phyloP scores from a whole-genome alignment of 2,113 vertebrate species.

The Channa maculata region DNA sequence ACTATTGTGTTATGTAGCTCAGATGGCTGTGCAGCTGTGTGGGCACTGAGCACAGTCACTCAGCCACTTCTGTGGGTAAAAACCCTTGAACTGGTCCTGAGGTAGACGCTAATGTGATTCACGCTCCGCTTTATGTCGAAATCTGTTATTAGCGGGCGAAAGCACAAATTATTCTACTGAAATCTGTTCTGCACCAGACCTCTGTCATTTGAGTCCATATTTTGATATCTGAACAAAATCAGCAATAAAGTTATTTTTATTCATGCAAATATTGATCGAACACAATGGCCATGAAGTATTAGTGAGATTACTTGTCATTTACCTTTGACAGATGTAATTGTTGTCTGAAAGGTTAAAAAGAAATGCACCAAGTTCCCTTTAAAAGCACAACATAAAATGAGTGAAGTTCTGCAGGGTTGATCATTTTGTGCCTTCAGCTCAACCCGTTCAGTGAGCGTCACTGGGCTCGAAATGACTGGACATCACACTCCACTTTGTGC shows the following conservation, averaged over 20 bases:
- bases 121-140: no score
- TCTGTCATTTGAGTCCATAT: not conserved
- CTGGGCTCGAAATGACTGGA: no score
- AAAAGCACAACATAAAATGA: no score
- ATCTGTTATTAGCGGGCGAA: no score
- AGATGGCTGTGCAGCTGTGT: conserved; percentile 9
- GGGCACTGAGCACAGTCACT: not conserved
- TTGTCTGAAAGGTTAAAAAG: no score
- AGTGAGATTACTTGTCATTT: no score
- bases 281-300: no score
- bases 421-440: no score
- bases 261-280: fast-evolving
- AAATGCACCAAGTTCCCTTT: no score
- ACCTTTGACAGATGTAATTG: no score
- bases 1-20: not conserved
- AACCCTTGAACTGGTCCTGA: not conserved
- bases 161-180: not conserved
- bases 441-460: no score
- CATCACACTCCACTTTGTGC: not conserved
- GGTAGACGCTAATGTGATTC: not conserved
- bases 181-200: not conserved
- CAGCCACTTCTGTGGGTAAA: not conserved
- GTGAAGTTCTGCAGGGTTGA: no score
- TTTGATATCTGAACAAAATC: not conserved
- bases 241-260: not conserved